Conservation (phyloP, 2,888 invertebrate genomes). For the Tetragonula carbonaria region DNA sequence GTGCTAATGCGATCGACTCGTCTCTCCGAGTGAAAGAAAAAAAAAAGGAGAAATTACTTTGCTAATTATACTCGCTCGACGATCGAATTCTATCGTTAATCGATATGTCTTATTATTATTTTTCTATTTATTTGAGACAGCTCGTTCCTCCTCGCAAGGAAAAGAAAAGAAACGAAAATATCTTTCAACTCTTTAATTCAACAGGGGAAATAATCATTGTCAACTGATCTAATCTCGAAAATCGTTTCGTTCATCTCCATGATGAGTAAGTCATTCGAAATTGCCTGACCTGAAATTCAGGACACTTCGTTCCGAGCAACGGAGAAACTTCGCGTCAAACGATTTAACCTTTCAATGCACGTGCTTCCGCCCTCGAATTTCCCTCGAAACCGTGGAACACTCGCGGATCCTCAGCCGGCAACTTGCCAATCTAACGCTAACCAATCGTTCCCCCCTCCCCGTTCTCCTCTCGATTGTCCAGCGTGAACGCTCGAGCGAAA, state of each 20-base stretch:
- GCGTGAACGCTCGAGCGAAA: constrained; percentile 3
- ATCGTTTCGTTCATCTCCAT: too few relatives aligned
- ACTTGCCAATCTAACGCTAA: background rate
- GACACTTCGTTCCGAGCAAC: background rate
- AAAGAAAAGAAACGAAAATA: too few relatives aligned
- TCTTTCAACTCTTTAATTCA: too few relatives aligned
- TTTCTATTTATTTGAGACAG: too few relatives aligned
- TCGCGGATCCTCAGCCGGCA: background rate
- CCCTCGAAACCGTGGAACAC: background rate
- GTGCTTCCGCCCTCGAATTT: background rate
- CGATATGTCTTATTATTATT: background rate
- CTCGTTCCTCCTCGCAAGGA: too few relatives aligned
- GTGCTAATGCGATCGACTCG: background rate
- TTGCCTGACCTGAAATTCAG: too few relatives aligned
- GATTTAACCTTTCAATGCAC: background rate
- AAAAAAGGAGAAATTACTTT: background rate
- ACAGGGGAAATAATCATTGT: too few relatives aligned
- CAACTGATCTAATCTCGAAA: too few relatives aligned
- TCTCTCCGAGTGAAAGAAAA: background rate
- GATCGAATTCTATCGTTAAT: background rate
- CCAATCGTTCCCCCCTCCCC: background rate
- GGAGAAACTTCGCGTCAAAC: background rate
- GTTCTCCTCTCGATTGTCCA: background rate
- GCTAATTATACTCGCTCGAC: background rate
- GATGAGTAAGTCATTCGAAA: background rate